Evolutionary conservation across 2,888 invertebrate genomes (phyloP).

Genomic region (Yponomeuta evonymella): DNA sequence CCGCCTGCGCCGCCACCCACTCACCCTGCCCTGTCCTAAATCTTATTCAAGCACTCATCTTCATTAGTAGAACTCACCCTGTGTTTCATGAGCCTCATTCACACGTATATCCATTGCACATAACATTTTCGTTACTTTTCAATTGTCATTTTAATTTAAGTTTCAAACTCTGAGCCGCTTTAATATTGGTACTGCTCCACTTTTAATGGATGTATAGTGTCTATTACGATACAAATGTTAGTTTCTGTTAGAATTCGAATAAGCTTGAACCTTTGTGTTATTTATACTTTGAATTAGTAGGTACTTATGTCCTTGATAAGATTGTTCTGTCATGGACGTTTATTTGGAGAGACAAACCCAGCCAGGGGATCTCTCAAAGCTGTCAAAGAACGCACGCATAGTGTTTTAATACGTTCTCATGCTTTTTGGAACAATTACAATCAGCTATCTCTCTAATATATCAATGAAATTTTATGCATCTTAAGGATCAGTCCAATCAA

Average conservation of each 20-base stretch:
- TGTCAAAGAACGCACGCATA: background rate
- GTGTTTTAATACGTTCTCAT: background rate
- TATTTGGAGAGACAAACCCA: background rate
- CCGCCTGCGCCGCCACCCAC: slow-evolving; percentile 54
- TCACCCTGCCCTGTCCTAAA: slow-evolving; percentile 47
- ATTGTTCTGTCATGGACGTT: background rate
- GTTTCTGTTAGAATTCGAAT: background rate
- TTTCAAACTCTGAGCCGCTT: slow-evolving; percentile 49
- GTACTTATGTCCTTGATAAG: background rate
- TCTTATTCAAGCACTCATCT: slow-evolving; percentile 44
- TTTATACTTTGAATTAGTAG: background rate
- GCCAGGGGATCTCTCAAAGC: background rate
- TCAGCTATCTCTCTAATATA: background rate
- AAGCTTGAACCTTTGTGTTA: background rate
- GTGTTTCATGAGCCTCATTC: slow-evolving; percentile 44
- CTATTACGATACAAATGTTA: slow-evolving; percentile 27
- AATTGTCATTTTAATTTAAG: slow-evolving; percentile 25
- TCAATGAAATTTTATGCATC: no score
- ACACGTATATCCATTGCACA: slow-evolving; percentile 53
- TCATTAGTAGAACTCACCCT: slow-evolving; percentile 51
- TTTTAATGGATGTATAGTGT: slow-evolving; percentile 41
- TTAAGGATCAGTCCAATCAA: no score
- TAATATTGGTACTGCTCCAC: slow-evolving; percentile 40
- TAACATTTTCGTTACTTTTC: slow-evolving; percentile 34
- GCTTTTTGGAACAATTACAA: background rate